phyloP scores from a whole-genome alignment of 2,113 vertebrate genomes.

The Orientallactaga bullata region DNA sequence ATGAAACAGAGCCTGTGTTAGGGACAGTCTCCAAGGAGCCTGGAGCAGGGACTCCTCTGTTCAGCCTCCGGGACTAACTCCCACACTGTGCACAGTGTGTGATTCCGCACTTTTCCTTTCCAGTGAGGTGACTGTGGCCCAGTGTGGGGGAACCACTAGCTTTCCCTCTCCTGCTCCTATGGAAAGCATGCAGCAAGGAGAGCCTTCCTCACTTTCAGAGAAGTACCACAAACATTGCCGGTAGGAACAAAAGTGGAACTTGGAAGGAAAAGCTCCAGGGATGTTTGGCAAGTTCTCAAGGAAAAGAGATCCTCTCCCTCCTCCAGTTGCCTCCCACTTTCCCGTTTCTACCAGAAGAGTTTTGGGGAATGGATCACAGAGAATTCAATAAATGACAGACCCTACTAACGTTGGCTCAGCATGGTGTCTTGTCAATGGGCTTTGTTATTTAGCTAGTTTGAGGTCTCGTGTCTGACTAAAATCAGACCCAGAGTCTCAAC shows the following conservation, averaged over 20 bases:
- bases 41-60: not conserved
- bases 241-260: constrained; percentile 53
- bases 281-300: constrained; percentile 3
- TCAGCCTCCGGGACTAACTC: not conserved
- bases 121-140: not conserved
- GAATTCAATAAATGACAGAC: constrained; percentile 49
- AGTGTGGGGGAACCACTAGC: not conserved
- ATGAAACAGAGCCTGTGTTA: not conserved
- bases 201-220: not conserved
- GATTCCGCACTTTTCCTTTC: constrained; percentile 14
- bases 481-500: constrained; percentile 65
- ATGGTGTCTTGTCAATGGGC: constrained; percentile 45
- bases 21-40: not conserved
- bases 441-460: constrained; percentile 74
- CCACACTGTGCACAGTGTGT: not conserved
- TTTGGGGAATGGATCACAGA: constrained; percentile 27
- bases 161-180: not conserved
- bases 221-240: not conserved
- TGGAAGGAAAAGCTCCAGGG: constrained; percentile 13
- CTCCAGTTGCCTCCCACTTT: constrained; percentile 26
- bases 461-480: constrained; percentile 74
- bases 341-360: not conserved
- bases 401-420: not conserved
- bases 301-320: not conserved
- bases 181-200: not conserved